Evolutionary conservation across 2,888 invertebrate genomes (phyloP), one percentile per base, ranked within the genome.

Genomic region (Drosophila siamana): DNA sequence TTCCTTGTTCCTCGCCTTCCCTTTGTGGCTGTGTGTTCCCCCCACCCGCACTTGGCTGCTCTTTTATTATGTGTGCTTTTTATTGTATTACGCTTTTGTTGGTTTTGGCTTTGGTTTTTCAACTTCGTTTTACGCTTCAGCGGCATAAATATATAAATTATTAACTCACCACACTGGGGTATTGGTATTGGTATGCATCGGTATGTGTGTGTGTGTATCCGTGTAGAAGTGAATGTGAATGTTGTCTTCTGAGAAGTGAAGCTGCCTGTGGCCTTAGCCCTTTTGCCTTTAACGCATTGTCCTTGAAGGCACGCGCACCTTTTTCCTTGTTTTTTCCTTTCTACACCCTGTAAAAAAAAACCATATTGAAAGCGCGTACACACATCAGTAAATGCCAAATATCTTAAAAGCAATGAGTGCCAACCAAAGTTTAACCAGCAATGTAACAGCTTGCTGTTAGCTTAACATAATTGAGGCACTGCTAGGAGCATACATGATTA

Each of bases 91-190:
- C 71, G 78, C 69, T 76, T 76, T 84, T 83, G 81, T 83, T 80
- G 74, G 85, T 62, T 79, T 75, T 82, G 76, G 69, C 78, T 74
- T 84, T 80, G 85, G 85, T 76, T 84, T 83, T 80, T 78, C 74
- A 84, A 81, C 82, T 86, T 77, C 79, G 81, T 80, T 86, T 86
- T 78, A 85, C 81, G 86, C 85, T 86, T 81, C 85, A 85, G 70
- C 74, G 69, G 78, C 73, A 84, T 70, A 81, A 86, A 83, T 87
- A 87, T 86, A 87, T 88, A 87, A 86, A 86, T 86, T 87, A 87
- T 86, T 81, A 87, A 86, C 87, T 86, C 70, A 51, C 79, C 80
- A 63, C 77, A 72, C 64, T 69, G 51, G 59, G 63, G 46, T 73
- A 64, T 64, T 69, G 65, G 40, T 55, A 54, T 71, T 54, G 48